Base-by-base conservation (phyloP, 2,888 invertebrate genomes). In the Melolontha melolontha region DNA sequence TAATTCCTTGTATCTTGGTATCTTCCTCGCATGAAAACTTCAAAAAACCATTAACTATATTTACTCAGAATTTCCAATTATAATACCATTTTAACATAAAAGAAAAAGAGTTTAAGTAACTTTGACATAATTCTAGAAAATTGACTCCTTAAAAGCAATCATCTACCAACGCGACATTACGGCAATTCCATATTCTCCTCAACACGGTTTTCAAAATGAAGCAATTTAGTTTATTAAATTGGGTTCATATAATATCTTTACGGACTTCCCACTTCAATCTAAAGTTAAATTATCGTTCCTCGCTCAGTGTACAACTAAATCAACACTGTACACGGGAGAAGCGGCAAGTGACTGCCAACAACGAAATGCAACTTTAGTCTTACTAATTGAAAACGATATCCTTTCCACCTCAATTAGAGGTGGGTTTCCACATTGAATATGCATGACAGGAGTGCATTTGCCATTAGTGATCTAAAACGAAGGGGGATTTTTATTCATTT, bases 201-300 rank as follows among this genome's bases (percentile, higher is more conserved):
- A 39, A 7, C n/a, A 16, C 17, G 47, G 34, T 47, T 47, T 47
- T 47, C 59, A 49, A 62, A 62, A 62, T 62, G 59, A 62, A 47
- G 59, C 59, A 62, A 62, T 62, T 62, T 62, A 44, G 47, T 62
- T 47, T 62, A 62, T 62, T 62, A 62, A 62, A 62, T 47, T 62
- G 59, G 47, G 59, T 39, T 47, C 59, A 49, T 62, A 62, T 62
- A 62, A 47, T 62, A 34, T 47, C 59, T 47, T 47, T 29, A 34
- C 59, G 10, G 59, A 62, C 59, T 62, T 62, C 47, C 59, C 47
- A 62, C 59, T 62, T 62, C 59, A 62, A 62, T 62, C 59, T 34
- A 16, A 62, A 47, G 39, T 47, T 49, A 47, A 62, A 62, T 62
- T 62, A 62, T 62, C 47, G 34, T 16, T 49, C 49, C 11, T 6